These are phyloP conservation scores for Coregonus sp. DNA, from an alignment of 2,797 vertebrate species.

Conservation along the genomic window DNA sequence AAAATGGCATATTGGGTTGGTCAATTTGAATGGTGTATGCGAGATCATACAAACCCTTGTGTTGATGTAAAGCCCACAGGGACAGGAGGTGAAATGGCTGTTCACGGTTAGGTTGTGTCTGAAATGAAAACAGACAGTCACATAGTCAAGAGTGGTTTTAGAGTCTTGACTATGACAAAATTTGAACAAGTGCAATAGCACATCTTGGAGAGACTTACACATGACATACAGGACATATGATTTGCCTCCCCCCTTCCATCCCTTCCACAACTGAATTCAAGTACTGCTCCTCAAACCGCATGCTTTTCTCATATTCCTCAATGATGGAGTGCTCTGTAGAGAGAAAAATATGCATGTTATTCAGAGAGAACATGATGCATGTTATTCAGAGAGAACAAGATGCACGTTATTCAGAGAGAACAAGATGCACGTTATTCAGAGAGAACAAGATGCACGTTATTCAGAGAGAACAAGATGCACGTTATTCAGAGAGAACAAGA, in stretches of 20 bases:
- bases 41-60: constrained; percentile 74
- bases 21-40: too few species aligned
- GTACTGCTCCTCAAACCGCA: constrained; percentile 85
- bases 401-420: neutral
- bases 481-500: too few species aligned
- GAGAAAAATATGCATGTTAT: neutral
- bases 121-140: constrained; percentile 11
- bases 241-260: constrained; percentile 70
- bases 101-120: constrained; percentile 85
- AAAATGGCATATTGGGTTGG: too few species aligned
- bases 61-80: constrained; percentile 85
- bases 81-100: constrained; percentile 77
- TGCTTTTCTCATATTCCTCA: constrained; percentile 83
- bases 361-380: neutral
- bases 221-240: constrained; percentile 78
- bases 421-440: too few species aligned
- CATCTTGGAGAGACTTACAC: constrained; percentile 70
- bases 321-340: constrained; percentile 82
- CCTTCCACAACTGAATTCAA: constrained; percentile 80
- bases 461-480: neutral
- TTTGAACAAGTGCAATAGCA: neutral
- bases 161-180: neutral
- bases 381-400: too few species aligned
- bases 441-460: too few species aligned
- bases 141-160: neutral